Evolutionary conservation across 2,113 vertebrate genomes (phyloP).

Genomic region (Varanus komodoensis): DNA sequence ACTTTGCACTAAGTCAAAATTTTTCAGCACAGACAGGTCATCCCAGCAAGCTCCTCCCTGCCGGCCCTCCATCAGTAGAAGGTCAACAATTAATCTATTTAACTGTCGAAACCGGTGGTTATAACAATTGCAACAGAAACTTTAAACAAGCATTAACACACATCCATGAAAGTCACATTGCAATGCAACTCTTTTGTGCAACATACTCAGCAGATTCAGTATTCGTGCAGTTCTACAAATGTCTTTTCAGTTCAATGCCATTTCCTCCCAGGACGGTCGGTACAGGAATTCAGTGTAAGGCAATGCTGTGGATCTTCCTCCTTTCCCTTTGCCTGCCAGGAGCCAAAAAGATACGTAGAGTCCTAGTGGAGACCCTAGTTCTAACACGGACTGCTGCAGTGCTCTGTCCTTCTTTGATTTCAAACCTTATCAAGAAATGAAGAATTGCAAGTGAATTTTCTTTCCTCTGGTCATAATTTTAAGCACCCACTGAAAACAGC

Average conservation of each 20-base stretch:
- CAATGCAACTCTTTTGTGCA: background rate
- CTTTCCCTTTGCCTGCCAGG: background rate
- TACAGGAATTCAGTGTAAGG: background rate
- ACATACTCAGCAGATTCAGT: background rate
- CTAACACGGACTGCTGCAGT: background rate
- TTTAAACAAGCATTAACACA: background rate
- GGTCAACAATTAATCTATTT: slow-evolving; percentile 16
- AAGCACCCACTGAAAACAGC: background rate
- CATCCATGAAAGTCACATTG: background rate
- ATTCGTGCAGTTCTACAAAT: too few species aligned
- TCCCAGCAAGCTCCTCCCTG: background rate
- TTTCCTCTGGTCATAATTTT: background rate
- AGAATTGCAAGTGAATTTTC: background rate
- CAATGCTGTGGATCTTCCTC: background rate
- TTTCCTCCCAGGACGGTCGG: background rate
- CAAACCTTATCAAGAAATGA: background rate
- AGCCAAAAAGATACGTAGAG: background rate
- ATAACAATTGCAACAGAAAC: background rate
- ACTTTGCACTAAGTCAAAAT: slow-evolving; percentile 24
- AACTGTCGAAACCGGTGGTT: background rate
- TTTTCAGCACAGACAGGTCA: slow-evolving; percentile 44
- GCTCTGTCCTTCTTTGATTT: background rate
- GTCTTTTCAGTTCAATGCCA: too few species aligned
- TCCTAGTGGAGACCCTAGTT: background rate
- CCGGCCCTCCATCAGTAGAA: slow-evolving; percentile 3